phyloP scores from a whole-genome alignment of 2,888 invertebrate species.

The Octonoba sinensis region DNA sequence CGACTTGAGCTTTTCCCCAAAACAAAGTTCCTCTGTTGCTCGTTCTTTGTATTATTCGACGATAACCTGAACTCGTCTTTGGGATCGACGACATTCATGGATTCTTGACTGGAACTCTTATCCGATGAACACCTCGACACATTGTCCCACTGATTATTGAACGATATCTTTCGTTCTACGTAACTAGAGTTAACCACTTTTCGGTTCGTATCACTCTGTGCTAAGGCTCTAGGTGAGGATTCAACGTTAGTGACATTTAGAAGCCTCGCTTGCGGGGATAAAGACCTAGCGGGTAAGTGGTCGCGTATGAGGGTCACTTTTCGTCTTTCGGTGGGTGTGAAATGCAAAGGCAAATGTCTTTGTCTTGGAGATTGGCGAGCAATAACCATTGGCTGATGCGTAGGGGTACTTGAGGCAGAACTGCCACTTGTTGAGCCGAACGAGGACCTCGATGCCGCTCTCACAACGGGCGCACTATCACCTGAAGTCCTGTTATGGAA shows the following conservation, averaged over 20 bases:
- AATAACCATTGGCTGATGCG: slow-evolving; percentile 52
- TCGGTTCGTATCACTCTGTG: slow-evolving; percentile 25
- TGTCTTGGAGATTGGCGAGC: slow-evolving; percentile 36
- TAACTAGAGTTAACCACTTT: slow-evolving; percentile 30
- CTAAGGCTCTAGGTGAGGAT: slow-evolving; percentile 25
- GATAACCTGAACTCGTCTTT: slow-evolving; percentile 35
- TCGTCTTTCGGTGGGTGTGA: slow-evolving; percentile 52
- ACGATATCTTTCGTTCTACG: slow-evolving; percentile 39
- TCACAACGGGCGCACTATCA: slow-evolving; percentile 10
- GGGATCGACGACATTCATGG: slow-evolving; percentile 49
- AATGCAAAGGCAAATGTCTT: slow-evolving; percentile 33
- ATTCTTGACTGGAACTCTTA: slow-evolving; percentile 57
- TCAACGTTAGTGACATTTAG: slow-evolving; percentile 30
- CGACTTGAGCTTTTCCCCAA: slow-evolving; percentile 44
- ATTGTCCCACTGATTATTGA: slow-evolving; percentile 49
- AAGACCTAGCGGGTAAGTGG: slow-evolving; percentile 35
- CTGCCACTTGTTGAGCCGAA: slow-evolving; percentile 60
- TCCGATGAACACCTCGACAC: slow-evolving; percentile 52
- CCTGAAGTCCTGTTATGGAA: slow-evolving; percentile 24
- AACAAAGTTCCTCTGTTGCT: slow-evolving; percentile 38
- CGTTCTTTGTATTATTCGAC: slow-evolving; percentile 23
- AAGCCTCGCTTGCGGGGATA: slow-evolving; percentile 47
- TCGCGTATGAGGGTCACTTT: slow-evolving; percentile 57
- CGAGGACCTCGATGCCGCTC: slow-evolving; percentile 52
- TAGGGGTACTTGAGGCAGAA: slow-evolving; percentile 56